Evolutionary conservation across 2,113 vertebrate species (phyloP).

Genomic region (Pollimyrus isidori): DNA sequence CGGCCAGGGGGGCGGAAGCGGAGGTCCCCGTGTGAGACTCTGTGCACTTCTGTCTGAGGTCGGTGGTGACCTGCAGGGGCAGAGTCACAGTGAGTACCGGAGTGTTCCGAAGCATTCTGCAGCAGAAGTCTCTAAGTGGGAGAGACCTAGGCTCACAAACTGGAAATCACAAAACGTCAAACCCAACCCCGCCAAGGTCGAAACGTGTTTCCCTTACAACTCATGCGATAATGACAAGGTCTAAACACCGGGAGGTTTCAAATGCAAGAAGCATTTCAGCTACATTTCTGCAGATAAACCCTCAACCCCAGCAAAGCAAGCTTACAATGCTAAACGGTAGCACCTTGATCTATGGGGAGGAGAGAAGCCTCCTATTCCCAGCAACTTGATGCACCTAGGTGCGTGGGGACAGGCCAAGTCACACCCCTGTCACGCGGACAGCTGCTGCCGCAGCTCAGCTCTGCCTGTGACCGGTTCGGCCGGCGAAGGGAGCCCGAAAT

Average conservation of each 20-base stretch:
- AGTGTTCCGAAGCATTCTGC: not conserved
- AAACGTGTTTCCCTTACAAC: not conserved
- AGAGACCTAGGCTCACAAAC: not conserved
- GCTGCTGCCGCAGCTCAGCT: not conserved
- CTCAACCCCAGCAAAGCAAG: not conserved
- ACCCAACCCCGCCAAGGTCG: not conserved
- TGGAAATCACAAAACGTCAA: not conserved
- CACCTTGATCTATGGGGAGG: not conserved
- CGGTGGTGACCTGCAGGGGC: conserved; percentile 78
- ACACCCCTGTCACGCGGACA: not conserved
- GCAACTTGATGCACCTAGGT: not conserved
- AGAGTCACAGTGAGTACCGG: conserved; percentile 1
- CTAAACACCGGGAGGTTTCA: not conserved
- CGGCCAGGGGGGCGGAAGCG: conserved; percentile 84
- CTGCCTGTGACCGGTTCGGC: not conserved
- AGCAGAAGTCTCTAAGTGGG: not conserved
- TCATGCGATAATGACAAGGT: not conserved
- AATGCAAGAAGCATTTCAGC: not conserved
- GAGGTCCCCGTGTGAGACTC: conserved; percentile 93
- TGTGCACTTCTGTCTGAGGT: conserved; percentile 89
- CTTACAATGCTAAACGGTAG: not conserved
- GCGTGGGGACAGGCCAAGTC: not conserved
- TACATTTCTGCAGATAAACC: not conserved
- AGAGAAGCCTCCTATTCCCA: not conserved
- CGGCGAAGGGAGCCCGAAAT: not conserved